Conservation (phyloP, 2,888 invertebrate genomes). For the Rhagonycha lutea region DNA sequence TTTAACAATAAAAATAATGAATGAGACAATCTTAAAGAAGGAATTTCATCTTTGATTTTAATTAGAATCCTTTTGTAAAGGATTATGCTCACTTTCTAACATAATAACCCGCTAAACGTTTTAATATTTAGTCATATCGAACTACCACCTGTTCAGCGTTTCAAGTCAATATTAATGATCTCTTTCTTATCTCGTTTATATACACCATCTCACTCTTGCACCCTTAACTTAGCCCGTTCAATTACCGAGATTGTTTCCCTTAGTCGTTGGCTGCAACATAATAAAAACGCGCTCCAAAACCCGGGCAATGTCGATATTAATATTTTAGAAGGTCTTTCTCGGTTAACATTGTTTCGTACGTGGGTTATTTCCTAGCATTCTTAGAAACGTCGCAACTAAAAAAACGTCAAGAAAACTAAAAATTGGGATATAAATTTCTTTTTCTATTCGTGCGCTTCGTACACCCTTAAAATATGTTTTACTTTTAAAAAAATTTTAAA, state of each 20-base stretch:
- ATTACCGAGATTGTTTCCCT: constrained; percentile 35
- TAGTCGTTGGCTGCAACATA: constrained; percentile 29
- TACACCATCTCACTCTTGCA: constrained; percentile 4
- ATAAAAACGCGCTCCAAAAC: constrained; percentile 33
- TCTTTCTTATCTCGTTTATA: constrained; percentile 11
- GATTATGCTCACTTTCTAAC: not conserved
- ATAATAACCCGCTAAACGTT: constrained; percentile 20
- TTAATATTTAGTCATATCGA: constrained; percentile 24
- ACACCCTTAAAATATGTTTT: not conserved
- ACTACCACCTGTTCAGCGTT: constrained; percentile 27
- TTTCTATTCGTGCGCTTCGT: not conserved
- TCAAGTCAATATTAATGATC: constrained; percentile 26
- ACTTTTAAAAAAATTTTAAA: not conserved
- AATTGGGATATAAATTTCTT: not conserved
- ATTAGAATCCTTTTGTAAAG: not conserved
- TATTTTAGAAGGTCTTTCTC: constrained; percentile 33
- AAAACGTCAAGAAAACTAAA: not conserved
- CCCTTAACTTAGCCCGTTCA: constrained; percentile 28
- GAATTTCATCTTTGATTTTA: not conserved
- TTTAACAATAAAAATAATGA: not conserved
- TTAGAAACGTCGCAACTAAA: not conserved
- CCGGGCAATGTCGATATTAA: constrained; percentile 35
- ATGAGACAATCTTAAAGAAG: not conserved
- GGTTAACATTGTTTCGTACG: constrained; percentile 25
- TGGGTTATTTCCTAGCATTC: constrained; percentile 13